phyloP scores from a whole-genome alignment of 30 jellyfish, hydroid and myxozoan species.

The Aurelia sp. region DNA sequence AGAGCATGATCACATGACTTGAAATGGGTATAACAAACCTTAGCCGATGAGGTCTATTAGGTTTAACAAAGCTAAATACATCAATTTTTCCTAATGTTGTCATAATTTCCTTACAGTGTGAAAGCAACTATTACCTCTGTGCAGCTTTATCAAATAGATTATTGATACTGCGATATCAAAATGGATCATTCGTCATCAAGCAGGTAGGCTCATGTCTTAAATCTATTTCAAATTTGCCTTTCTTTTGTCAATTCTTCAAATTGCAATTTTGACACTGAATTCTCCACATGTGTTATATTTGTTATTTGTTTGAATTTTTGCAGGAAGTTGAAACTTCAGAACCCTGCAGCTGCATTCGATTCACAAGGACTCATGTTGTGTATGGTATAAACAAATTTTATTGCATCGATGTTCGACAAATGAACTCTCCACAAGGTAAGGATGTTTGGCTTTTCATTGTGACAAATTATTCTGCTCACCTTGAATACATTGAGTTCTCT shows the following conservation, averaged over 20 bases:
- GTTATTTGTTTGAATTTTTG: background rate
- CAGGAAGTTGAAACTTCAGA: slow-evolving; percentile 95
- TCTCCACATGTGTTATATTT: no score
- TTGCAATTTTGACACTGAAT: no score
- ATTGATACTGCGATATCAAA: slow-evolving; percentile 56
- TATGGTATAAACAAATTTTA: slow-evolving; percentile 92
- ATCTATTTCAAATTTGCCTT: no score
- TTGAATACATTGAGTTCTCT: no score
- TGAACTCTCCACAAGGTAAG: slow-evolving; percentile 72
- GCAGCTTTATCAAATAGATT: slow-evolving; percentile 87
- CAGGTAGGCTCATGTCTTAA: slow-evolving; percentile 61
- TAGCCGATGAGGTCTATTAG: no score
- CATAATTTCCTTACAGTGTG: slow-evolving; percentile 63
- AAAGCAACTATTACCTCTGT: slow-evolving; percentile 78
- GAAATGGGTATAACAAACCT: no score
- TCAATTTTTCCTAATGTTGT: no score
- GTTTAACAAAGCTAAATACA: no score
- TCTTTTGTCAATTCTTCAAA: no score
- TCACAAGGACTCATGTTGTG: slow-evolving; percentile 74
- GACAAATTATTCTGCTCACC: no score
- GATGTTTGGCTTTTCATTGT: background rate
- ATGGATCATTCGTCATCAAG: slow-evolving; percentile 74
- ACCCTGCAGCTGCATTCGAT: slow-evolving; percentile 88
- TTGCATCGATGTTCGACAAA: slow-evolving; percentile 76
- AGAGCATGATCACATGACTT: no score